A percentile compares a stretch with the other conserved stretches of the same genome.
phyloP scores from a whole-genome alignment of 1,140 invertebrate species.

The Pollicipes pollicipes region DNA sequence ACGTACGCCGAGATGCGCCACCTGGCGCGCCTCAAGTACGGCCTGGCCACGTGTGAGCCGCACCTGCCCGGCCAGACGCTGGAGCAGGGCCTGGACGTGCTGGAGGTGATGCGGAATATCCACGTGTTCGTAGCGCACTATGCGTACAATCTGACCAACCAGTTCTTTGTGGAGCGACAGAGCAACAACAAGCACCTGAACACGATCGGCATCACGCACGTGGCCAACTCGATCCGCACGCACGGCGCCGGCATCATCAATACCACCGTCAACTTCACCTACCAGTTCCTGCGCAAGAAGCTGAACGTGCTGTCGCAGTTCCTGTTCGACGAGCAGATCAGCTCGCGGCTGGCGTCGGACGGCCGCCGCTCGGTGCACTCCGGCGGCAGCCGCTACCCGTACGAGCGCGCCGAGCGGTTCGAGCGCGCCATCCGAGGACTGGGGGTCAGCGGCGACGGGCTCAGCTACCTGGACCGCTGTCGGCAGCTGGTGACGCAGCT shows the following conservation, averaged over 20 bases:
- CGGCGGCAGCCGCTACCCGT: slow-evolving; percentile 14
- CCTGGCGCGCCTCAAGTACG: slow-evolving; percentile 70
- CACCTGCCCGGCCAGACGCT: slow-evolving; percentile 89
- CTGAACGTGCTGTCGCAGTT: slow-evolving; percentile 93
- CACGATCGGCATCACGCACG: slow-evolving; percentile 85
- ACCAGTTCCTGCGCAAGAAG: slow-evolving; percentile 87
- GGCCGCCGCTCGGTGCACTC: slow-evolving; percentile 26
- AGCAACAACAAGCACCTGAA: slow-evolving; percentile 90
- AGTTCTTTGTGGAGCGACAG: slow-evolving; percentile 82
- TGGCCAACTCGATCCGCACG: slow-evolving; percentile 93
- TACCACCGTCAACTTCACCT: slow-evolving; percentile 88
- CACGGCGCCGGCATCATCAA: slow-evolving; percentile 96
- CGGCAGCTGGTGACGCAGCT: slow-evolving; percentile 80
- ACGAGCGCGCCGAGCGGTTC: slow-evolving; percentile 76
- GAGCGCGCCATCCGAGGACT: slow-evolving; percentile 79
- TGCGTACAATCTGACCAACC: slow-evolving; percentile 91
- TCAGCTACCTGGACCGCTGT: slow-evolving; percentile 84
- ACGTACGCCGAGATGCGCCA: slow-evolving; percentile 92
- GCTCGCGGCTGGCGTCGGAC: slow-evolving; percentile 83
- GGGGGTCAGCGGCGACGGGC: slow-evolving; percentile 60
- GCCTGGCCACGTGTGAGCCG: slow-evolving; percentile 63
- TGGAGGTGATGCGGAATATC: slow-evolving; percentile 95
- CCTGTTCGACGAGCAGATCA: slow-evolving; percentile 95
- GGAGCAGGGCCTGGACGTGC: slow-evolving; percentile 85
- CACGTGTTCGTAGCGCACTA: slow-evolving; percentile 87